These are phyloP conservation scores for Chrysochloris asiatica DNA, from an alignment of 2,113 vertebrate species.

Conservation along the genomic window DNA sequence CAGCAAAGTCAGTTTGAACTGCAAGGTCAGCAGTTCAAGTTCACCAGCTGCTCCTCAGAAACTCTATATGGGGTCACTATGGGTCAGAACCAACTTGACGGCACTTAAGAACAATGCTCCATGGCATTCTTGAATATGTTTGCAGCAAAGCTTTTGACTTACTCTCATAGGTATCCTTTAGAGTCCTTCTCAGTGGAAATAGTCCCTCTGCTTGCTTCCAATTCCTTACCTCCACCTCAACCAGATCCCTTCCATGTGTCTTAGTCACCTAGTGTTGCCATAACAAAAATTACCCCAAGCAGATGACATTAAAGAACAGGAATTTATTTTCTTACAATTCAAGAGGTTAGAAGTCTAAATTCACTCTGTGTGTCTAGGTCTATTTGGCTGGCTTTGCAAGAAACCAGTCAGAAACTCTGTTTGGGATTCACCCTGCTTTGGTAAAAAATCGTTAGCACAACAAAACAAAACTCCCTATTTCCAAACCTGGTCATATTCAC, in stretches of 20 bases:
- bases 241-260: not conserved
- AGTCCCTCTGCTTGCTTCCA: not conserved
- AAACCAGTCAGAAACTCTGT: not conserved
- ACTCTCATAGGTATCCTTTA: not conserved
- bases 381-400: not conserved
- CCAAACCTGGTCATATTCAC: not conserved
- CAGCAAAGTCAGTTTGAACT: no score
- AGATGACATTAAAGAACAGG: not conserved
- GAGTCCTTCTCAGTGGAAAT: not conserved
- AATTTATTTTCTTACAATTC: not conserved
- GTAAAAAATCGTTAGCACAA: not conserved
- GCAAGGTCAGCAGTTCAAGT: no score
- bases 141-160: no score
- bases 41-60: no score
- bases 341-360: not conserved
- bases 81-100: no score
- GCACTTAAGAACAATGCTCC: no score
- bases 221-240: not conserved
- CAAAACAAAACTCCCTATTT: not conserved
- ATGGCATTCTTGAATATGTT: no score
- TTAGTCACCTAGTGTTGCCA: not conserved
- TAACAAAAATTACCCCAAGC: not conserved
- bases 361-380: not conserved
- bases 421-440: not conserved
- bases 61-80: no score